A percentile compares a stretch with the other conserved stretches of the same genome.
phyloP scores from a whole-genome alignment of 2,888 invertebrate species.

The Ectobius pallidus region DNA sequence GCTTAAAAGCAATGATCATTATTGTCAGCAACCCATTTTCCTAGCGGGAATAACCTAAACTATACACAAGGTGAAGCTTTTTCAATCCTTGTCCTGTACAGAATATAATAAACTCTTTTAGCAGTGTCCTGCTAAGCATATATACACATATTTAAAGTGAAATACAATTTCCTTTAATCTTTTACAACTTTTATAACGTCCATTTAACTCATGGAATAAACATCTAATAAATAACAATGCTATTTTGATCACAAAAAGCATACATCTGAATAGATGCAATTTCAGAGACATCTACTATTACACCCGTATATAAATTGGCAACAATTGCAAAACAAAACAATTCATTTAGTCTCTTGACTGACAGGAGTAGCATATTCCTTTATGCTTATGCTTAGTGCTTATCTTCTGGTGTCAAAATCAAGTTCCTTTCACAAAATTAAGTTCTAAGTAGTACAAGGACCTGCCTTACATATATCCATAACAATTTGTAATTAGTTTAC shows the following conservation, averaged over 20 bases:
- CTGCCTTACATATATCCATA: too few relatives aligned
- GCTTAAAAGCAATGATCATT: conserved; percentile 9
- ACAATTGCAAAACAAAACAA: conserved; percentile 2
- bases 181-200: background rate
- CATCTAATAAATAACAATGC: conserved; percentile 2
- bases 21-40: conserved; percentile 27
- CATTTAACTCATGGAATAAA: background rate
- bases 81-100: too few relatives aligned
- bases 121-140: background rate
- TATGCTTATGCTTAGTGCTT: too few relatives aligned
- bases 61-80: background rate
- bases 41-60: background rate
- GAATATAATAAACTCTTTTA: too few relatives aligned
- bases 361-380: background rate
- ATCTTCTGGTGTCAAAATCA: conserved; percentile 1
- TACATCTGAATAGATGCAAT: background rate
- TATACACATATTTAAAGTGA: too few relatives aligned
- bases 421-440: background rate
- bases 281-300: conserved; percentile 15
- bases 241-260: conserved; percentile 21
- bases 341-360: background rate
- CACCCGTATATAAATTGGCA: conserved; percentile 37
- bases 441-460: too few relatives aligned
- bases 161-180: background rate
- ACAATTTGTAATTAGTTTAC: too few relatives aligned